Evolutionary conservation across 2,888 invertebrate genomes (phyloP).

Genomic region (Nebria brevicollis): DNA sequence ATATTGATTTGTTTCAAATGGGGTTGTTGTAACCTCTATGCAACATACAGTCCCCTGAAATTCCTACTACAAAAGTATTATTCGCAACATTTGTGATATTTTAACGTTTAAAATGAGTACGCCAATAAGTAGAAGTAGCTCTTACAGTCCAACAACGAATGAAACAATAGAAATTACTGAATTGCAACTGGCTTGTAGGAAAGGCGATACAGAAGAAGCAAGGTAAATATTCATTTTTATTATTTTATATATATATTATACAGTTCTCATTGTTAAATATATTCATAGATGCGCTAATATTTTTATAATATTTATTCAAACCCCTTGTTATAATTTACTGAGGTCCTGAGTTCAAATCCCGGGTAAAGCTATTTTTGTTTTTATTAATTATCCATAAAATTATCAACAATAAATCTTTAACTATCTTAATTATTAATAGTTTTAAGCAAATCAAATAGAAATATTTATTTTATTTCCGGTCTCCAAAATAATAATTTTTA

Average conservation of each 20-base stretch:
- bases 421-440: too few relatives aligned
- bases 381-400: not conserved
- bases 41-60: not conserved
- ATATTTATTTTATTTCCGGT: too few relatives aligned
- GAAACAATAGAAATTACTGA: slow-evolving; percentile 56
- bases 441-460: too few relatives aligned
- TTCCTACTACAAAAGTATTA: not conserved
- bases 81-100: not conserved
- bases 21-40: slow-evolving; percentile 13
- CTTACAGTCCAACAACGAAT: slow-evolving; percentile 57
- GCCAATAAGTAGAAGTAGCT: slow-evolving; percentile 53
- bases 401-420: not conserved
- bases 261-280: not conserved
- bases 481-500: too few relatives aligned
- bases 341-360: not conserved
- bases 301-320: not conserved
- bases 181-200: slow-evolving; percentile 58
- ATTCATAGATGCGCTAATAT: too few relatives aligned
- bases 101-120: slow-evolving; percentile 33
- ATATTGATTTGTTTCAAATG: slow-evolving; percentile 16
- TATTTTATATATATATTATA: not conserved
- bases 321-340: not conserved
- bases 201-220: slow-evolving; percentile 58
- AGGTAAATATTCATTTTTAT: slow-evolving; percentile 51
- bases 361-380: not conserved